These are phyloP conservation scores for Tamias sibiricus DNA, from an alignment of 2,113 vertebrate species.

Conservation along the genomic window DNA sequence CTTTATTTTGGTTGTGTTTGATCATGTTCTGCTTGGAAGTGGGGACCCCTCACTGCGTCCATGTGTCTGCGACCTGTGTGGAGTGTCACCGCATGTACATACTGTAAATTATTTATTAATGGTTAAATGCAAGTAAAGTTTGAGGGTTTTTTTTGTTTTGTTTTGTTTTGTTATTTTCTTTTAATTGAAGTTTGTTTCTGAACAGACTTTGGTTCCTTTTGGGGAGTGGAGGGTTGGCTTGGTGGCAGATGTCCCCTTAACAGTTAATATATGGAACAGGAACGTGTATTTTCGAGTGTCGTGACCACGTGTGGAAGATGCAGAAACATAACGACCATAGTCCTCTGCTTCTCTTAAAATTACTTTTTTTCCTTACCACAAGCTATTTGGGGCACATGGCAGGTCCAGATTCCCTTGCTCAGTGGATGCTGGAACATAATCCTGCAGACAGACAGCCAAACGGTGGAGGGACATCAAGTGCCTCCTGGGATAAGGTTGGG, in stretches of 20 bases:
- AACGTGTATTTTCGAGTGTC: rapidly evolving
- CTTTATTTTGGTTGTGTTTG: conserved; percentile 91
- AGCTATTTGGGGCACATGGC: neutral
- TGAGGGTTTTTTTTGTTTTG: conserved; percentile 71
- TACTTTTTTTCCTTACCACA: rapidly evolving
- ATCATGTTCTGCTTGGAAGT: conserved; percentile 84
- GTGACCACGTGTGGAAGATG: no score
- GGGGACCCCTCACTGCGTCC: conserved; percentile 77
- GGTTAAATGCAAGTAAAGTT: conserved; percentile 92
- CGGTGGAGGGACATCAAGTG: rapidly evolving
- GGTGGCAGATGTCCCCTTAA: rapidly evolving
- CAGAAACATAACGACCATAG: rapidly evolving
- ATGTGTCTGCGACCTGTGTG: conserved; percentile 86
- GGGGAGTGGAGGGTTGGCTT: neutral
- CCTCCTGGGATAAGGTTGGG: neutral
- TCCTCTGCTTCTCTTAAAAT: neutral
- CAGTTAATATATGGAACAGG: no score
- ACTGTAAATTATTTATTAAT: conserved; percentile 99
- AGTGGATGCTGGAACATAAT: rapidly evolving
- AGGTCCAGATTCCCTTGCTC: neutral
- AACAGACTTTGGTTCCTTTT: rapidly evolving
- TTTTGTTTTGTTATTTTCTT: conserved; percentile 79
- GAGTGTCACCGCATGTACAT: conserved; percentile 92
- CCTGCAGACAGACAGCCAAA: rapidly evolving
- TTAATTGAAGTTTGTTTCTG: conserved; percentile 70